Conservation (phyloP, 2,797 vertebrate species). For the Telmatherina bonti region DNA sequence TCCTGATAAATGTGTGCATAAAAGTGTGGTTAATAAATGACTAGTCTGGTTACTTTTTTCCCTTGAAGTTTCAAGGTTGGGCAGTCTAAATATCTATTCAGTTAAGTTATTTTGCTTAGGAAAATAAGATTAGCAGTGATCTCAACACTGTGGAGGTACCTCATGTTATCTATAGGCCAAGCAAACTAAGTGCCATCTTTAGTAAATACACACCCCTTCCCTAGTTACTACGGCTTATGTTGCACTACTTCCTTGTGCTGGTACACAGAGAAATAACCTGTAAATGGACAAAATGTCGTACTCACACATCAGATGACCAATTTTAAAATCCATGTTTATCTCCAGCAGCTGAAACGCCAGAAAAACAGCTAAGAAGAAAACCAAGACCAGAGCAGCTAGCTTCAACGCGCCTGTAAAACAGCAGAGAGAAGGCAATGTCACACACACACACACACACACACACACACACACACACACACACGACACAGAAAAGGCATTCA, state of each 20-base stretch:
- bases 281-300: conserved; percentile 25
- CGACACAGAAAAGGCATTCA: too few species aligned
- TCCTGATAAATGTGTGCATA: too few species aligned
- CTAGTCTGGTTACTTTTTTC: neutral
- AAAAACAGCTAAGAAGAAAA: conserved; percentile 90
- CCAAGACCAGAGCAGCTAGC: conserved; percentile 82
- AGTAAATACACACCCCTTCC: too few species aligned
- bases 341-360: conserved; percentile 93
- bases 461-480: too few species aligned
- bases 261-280: neutral
- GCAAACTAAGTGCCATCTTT: neutral
- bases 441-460: too few species aligned
- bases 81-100: neutral
- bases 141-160: too few species aligned
- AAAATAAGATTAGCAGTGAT: too few species aligned
- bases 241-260: neutral
- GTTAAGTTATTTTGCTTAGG: neutral
- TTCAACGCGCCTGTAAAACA: conserved; percentile 86
- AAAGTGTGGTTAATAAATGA: too few species aligned
- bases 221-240: too few species aligned
- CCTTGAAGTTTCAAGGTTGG: neutral
- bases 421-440: neutral
- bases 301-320: conserved; percentile 89
- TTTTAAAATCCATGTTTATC: conserved; percentile 89
- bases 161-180: neutral